Evolutionary conservation across 2,888 invertebrate species (phyloP).

Genomic region (Harpagoxenus sublaevis): DNA sequence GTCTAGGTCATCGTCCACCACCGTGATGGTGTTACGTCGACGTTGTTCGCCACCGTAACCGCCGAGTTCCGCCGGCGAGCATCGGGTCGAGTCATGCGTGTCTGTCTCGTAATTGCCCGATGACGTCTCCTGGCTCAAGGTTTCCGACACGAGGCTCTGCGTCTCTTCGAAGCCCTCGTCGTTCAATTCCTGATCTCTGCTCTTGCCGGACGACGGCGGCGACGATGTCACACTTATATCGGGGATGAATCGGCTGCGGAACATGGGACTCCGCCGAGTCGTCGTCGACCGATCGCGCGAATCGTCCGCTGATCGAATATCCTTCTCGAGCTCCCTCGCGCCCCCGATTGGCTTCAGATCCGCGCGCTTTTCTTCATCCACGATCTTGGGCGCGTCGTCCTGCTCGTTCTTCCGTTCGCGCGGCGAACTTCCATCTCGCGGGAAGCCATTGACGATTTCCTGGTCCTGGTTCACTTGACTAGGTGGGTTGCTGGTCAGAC

Average conservation of each 20-base stretch:
- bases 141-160: slow-evolving; percentile 95
- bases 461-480: slow-evolving; percentile 75
- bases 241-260: slow-evolving; percentile 82
- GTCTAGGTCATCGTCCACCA: not conserved
- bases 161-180: slow-evolving; percentile 97
- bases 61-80: slow-evolving; percentile 82
- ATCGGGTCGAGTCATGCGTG: slow-evolving; percentile 87
- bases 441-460: not conserved
- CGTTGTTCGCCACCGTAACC: slow-evolving; percentile 46
- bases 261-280: slow-evolving; percentile 61
- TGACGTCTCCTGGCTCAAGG: slow-evolving; percentile 94
- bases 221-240: slow-evolving; percentile 87
- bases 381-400: not conserved
- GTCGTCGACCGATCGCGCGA: not conserved
- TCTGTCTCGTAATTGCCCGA: slow-evolving; percentile 91
- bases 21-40: not conserved
- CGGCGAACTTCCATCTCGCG: slow-evolving; percentile 7
- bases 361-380: not conserved
- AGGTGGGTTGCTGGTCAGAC: slow-evolving; percentile 80
- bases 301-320: not conserved
- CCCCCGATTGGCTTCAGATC: not conserved
- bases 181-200: slow-evolving; percentile 91
- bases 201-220: slow-evolving; percentile 81
- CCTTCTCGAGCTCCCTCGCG: not conserved
- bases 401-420: not conserved